A percentile compares a stretch with the other conserved stretches of the same genome.
Conservation (phyloP, 2,888 invertebrate genomes). For the Pristionchus japonicus region DNA sequence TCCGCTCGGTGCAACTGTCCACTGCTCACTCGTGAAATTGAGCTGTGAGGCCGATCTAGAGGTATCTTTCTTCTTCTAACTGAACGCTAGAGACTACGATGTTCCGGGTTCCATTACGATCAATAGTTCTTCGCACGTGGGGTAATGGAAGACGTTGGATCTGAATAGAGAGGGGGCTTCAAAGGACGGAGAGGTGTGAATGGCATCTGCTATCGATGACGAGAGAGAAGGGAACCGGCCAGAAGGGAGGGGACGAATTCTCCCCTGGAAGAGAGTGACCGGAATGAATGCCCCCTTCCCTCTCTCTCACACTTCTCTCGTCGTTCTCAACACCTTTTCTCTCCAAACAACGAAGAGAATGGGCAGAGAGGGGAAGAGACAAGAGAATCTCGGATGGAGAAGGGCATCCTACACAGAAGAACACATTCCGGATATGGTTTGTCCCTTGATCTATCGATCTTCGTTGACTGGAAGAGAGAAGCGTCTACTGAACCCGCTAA, state of each 20-base stretch:
- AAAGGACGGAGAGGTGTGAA: not conserved
- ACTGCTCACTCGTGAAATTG: constrained; percentile 73
- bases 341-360: not conserved
- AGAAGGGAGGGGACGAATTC: constrained; percentile 4
- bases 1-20: constrained; percentile 67
- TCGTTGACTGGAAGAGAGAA: not conserved
- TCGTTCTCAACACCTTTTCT: constrained; percentile 10
- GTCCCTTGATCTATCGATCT: not conserved
- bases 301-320: not conserved
- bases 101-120: not conserved
- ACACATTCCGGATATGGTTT: not conserved
- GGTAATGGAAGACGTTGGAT: not conserved
- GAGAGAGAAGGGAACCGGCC: not conserved
- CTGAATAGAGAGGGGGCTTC: not conserved
- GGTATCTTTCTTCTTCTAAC: constrained; percentile 47
- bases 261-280: not conserved
- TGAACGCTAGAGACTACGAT: not conserved
- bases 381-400: not conserved
- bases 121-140: not conserved
- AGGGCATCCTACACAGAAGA: not conserved
- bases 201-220: not conserved
- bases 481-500: not conserved
- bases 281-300: not conserved
- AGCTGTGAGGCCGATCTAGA: constrained; percentile 73
- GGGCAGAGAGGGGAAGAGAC: not conserved